Percentiles rank a stretch among this genome's conserved stretches.
phyloP scores from a whole-genome alignment of 1,140 invertebrate genomes.

The Drosophila obscura region DNA sequence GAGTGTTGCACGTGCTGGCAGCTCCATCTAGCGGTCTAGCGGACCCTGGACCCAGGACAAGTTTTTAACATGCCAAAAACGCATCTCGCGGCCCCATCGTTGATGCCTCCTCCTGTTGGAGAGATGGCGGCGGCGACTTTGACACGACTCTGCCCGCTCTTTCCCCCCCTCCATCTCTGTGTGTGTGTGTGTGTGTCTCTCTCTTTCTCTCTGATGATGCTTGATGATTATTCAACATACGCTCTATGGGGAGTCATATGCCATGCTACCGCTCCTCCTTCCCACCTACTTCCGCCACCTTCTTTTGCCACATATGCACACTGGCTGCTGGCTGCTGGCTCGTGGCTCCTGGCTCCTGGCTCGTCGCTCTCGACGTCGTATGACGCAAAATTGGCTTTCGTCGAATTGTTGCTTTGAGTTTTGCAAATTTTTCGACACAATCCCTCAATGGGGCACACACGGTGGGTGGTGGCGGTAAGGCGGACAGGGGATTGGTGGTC shows the following conservation, averaged over 20 bases:
- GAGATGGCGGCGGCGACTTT: constrained; percentile 34
- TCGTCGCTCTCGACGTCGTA: constrained; percentile 37
- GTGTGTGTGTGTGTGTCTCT: not conserved
- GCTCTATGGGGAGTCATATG: constrained; percentile 72
- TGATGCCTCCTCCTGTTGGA: constrained; percentile 26
- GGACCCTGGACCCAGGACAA: constrained; percentile 56
- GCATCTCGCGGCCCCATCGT: constrained; percentile 55
- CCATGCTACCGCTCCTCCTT: constrained; percentile 33
- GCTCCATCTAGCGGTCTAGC: constrained; percentile 65
- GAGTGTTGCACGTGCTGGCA: constrained; percentile 63
- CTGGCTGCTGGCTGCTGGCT: too few relatives aligned
- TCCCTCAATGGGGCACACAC: constrained; percentile 21
- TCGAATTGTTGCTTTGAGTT: constrained; percentile 82
- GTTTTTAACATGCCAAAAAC: constrained; percentile 81
- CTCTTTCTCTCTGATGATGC: constrained; percentile 55
- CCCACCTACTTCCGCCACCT: constrained; percentile 4
- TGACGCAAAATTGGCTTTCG: constrained; percentile 77
- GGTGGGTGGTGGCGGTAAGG: not conserved
- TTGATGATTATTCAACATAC: constrained; percentile 80
- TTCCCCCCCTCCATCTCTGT: not conserved
- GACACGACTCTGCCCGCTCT: constrained; percentile 13
- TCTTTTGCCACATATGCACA: constrained; percentile 25
- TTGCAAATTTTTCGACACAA: constrained; percentile 78
- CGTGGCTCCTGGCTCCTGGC: not conserved
- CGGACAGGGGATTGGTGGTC: not conserved